Base-by-base conservation (phyloP, 2,888 invertebrate genomes). In the Trichogramma evanescens region DNA sequence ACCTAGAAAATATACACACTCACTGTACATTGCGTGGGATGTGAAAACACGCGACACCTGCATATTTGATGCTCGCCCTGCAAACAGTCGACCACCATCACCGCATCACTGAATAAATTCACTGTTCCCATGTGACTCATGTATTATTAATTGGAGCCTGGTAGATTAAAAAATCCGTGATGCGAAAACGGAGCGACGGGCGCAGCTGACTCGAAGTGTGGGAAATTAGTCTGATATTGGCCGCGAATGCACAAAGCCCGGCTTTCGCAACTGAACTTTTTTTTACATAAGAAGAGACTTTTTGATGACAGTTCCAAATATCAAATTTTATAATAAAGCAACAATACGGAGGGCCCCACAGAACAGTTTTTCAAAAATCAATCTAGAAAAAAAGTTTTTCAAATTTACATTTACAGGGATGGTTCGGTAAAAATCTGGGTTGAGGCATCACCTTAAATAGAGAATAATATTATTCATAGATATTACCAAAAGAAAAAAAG, bases 41-140 rank as follows among this genome's bases (percentile, higher is more conserved):
- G 65, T 65, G 66, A 68, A 65, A 65, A 63, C 66, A 54, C 64
- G 71, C 71, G 72, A 74, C 72, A 74, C 73, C 72, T 76, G 74
- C 75, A 76, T 75, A 75, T 76, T 77, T 77, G 68, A 75, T 75
- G 69, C 69, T 26, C 26, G 65, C 66, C 63, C 66, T 73, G 73
- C 72, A 74, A 75, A 72, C 72, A 71, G 69, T 68, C 66, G 67
- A 69, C 70, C 71, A 66, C 70, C 68, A 26, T 26, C 26, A 26
- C 26, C 26, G 26, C 26, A 26, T 26, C 26, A 69, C 69, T 70
- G 71, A 74, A 76, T 72, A 71, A 74, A 72, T 69, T 71, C 66
- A 58, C 26, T 26, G 26, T 26, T 26, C 68, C 56, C 56, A 59
- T 10, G 58, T 67, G 8, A 8, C 56, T 71, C 71, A 71, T 75